Evolutionary conservation across 2,888 invertebrate genomes (phyloP).

Genomic region (Brachyptera risi): DNA sequence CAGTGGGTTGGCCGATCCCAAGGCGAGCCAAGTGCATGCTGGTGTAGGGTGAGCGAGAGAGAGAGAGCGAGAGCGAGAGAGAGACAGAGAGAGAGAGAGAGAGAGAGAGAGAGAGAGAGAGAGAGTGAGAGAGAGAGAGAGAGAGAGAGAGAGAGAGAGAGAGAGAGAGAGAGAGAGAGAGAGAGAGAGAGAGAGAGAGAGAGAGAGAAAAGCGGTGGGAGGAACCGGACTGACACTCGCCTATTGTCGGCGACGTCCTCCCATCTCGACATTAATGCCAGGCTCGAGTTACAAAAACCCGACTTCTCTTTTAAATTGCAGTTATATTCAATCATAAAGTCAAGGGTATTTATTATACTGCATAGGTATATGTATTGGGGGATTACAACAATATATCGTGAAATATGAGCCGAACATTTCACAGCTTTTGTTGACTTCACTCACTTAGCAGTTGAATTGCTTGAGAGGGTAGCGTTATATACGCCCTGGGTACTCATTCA

Average conservation of each 20-base stretch:
- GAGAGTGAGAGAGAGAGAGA: no score
- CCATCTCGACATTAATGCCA: background rate
- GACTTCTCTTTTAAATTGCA: no score
- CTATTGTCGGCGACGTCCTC: constrained; percentile 13
- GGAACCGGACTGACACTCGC: constrained; percentile 4
- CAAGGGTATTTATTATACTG: constrained; percentile 6
- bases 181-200: no score
- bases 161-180: no score
- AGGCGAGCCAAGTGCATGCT: no score
- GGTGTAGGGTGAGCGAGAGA: no score
- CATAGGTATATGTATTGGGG: background rate
- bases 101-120: no score
- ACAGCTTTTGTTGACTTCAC: background rate
- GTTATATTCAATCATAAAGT: background rate
- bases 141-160: no score
- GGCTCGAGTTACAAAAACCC: constrained; percentile 7
- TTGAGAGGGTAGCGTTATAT: background rate
- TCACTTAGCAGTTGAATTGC: background rate
- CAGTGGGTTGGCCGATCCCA: background rate
- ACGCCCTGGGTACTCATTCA: no score
- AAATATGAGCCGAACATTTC: constrained; percentile 17
- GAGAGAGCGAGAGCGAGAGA: no score
- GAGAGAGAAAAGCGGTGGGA: constrained; percentile 10
- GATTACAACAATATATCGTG: constrained; percentile 9
- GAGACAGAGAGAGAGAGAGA: no score